Evolutionary conservation across 2,888 invertebrate species (phyloP).

Genomic region (Shargacucullia verbasci): DNA sequence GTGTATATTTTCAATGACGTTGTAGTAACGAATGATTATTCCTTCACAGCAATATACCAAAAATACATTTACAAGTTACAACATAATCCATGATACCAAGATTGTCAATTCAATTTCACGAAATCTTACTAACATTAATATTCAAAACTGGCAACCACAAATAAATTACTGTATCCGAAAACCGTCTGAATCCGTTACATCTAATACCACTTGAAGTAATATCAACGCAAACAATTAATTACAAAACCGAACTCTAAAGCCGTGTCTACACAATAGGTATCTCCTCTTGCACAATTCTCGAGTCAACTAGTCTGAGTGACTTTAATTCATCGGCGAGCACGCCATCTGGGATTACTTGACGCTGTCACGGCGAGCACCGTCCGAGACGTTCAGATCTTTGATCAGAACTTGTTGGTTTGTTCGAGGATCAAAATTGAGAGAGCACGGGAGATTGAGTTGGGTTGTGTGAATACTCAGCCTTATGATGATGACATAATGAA

Average conservation of each 20-base stretch:
- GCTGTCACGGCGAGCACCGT: constrained; percentile 72
- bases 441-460: constrained; percentile 38
- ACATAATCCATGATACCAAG: constrained; percentile 50
- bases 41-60: constrained; percentile 25
- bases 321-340: constrained; percentile 75
- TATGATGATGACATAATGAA: constrained; percentile 11
- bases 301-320: constrained; percentile 74
- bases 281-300: constrained; percentile 54
- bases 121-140: constrained; percentile 50
- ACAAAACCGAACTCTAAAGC: constrained; percentile 54
- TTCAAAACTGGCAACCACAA: constrained; percentile 51
- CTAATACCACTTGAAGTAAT: constrained; percentile 54
- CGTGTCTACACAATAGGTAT: constrained; percentile 63
- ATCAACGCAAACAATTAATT: constrained; percentile 58
- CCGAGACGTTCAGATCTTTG: constrained; percentile 67
- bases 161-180: constrained; percentile 51
- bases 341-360: constrained; percentile 81
- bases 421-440: constrained; percentile 56
- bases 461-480: constrained; percentile 32
- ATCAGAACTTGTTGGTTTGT: constrained; percentile 71
- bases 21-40: constrained; percentile 31
- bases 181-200: constrained; percentile 51
- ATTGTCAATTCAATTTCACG: constrained; percentile 52
- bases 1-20: constrained; percentile 6
- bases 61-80: constrained; percentile 44